Evolutionary conservation across 2,797 vertebrate genomes (phyloP).

Genomic region (Semotilus atromaculatus): DNA sequence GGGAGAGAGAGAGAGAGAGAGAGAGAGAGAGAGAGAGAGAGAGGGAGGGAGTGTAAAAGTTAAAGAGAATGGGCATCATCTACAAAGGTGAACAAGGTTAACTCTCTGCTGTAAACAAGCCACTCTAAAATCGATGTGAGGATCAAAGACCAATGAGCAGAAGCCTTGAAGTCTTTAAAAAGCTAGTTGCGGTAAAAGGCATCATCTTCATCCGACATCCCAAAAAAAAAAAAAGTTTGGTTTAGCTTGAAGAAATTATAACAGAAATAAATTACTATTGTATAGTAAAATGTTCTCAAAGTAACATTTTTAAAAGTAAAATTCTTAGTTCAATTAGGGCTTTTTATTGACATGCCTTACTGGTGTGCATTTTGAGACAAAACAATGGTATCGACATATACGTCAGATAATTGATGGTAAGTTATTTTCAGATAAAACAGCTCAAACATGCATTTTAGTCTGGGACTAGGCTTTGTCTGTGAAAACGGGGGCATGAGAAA

Average conservation of each 20-base stretch:
- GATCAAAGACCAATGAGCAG: constrained; percentile 10
- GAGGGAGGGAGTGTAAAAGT: neutral
- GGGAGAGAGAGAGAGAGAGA: neutral
- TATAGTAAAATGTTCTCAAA: neutral
- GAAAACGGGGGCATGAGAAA: neutral
- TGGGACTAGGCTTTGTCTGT: too few species aligned
- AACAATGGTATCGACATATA: too few species aligned
- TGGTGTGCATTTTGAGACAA: too few species aligned
- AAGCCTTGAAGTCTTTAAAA: neutral
- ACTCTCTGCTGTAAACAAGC: neutral
- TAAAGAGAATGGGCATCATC: neutral
- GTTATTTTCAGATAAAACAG: too few species aligned
- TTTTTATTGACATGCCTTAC: too few species aligned
- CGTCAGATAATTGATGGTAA: too few species aligned
- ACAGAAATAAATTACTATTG: neutral
- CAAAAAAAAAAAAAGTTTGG: too few species aligned
- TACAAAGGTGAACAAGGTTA: neutral
- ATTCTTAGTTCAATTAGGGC: too few species aligned
- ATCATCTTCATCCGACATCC: neutral
- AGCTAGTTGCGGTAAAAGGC: neutral
- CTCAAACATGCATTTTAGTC: too few species aligned
- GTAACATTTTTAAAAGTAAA: too few species aligned
- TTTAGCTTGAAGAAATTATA: constrained; percentile 1
- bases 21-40: neutral
- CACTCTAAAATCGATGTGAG: neutral